These are phyloP conservation scores for Aspidapion aeneum DNA, from an alignment of 2,888 invertebrate species.

Conservation along the genomic window DNA sequence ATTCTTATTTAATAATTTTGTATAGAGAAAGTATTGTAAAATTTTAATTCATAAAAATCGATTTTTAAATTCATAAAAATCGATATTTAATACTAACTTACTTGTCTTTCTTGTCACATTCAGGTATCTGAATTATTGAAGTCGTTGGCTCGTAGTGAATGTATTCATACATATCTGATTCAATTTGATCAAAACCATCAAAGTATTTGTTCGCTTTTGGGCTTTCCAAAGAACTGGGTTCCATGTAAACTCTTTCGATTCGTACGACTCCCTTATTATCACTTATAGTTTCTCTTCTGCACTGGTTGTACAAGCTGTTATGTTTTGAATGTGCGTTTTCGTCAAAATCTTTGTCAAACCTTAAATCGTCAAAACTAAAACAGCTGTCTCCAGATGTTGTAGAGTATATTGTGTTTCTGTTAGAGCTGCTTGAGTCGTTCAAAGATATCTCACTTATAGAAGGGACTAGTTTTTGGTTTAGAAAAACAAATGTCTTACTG, in stretches of 20 bases:
- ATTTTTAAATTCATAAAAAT: too few species aligned
- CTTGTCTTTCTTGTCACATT: background rate
- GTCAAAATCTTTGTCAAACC: constrained; percentile 1
- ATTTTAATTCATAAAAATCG: too few species aligned
- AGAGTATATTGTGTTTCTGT: constrained; percentile 31
- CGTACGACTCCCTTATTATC: constrained; percentile 32
- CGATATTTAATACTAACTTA: too few species aligned
- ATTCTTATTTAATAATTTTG: too few species aligned
- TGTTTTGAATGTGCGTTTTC: background rate
- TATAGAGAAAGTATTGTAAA: too few species aligned
- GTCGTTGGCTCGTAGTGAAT: background rate
- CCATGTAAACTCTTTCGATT: constrained; percentile 28
- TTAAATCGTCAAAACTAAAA: constrained; percentile 21
- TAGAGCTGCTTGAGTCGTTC: constrained; percentile 18
- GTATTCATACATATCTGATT: background rate
- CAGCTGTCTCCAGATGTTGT: constrained; percentile 25
- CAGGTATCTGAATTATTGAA: background rate
- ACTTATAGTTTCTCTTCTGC: constrained; percentile 30
- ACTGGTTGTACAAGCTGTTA: background rate
- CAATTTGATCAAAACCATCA: background rate
- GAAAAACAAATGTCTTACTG: background rate
- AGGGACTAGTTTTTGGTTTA: background rate
- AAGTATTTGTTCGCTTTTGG: background rate
- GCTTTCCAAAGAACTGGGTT: background rate
- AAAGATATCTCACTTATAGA: background rate